Base-by-base conservation (phyloP, 2,797 vertebrate genomes). In the Staurois parvus region DNA sequence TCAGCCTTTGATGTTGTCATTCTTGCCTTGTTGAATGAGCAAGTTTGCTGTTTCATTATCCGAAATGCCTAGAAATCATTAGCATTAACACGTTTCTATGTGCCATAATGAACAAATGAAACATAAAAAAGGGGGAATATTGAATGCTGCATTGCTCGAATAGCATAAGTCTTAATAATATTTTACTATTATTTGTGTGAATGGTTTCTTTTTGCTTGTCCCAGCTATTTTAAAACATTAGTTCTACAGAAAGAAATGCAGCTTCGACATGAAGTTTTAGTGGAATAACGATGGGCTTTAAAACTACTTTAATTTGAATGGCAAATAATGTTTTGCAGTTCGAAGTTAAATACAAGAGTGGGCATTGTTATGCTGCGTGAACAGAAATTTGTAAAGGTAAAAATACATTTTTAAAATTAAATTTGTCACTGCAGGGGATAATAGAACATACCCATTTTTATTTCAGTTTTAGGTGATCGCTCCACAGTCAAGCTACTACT, bases 21-120 rank as follows among this genome's bases (percentile, higher is more conserved):
- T 77, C 74, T 85, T 76, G 30, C 78, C 84, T 80, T 52, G 48
- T 75, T 75, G 78, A 85, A 85, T 85, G 84, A 85, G 79, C 75
- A 83, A 73, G 40, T 79, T 79, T 82, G 37, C 85, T 69, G 59
- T 73, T 79, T 72, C 79, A 82, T 86, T 77, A 77, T 52, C 64
- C 8, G 29, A 68, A 78, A 82, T 72, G 79, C 74, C 68, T 86
- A 68, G 79, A 77, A 75, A 64, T 78, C 79, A 82, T 86, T 82
- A 86, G 66, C 79, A 86, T 86, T 86, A 86, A 56, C 79, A 72
- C 48, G 30, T 86, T 82, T 86, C 73, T 66, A 78, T 78, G 59
- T 82, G 79, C 52, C 30, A 29, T 77, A 82, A 86, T 78, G 79
- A 86, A 81, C 66, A 86, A 82, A 86, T 78, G 73, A 67, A 82